Conservation (phyloP, 2,888 invertebrate genomes). For the Chydorus sphaericus region DNA sequence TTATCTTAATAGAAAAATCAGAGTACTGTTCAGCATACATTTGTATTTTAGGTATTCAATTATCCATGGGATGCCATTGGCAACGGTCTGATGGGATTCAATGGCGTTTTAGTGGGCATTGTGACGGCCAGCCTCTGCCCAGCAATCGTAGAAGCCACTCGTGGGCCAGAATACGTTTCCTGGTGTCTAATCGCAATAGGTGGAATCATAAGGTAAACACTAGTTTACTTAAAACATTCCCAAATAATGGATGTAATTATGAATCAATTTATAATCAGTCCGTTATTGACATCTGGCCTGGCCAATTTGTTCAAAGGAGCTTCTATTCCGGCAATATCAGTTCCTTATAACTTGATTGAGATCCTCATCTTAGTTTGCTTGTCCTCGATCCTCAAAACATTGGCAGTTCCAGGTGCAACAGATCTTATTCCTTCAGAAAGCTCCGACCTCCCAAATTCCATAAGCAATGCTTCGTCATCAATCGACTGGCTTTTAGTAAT, state of each 20-base stretch:
- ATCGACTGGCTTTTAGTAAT: not conserved
- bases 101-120: slow-evolving; percentile 24
- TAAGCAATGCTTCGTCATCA: too few species aligned
- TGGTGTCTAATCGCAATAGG: slow-evolving; percentile 5
- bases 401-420: not conserved
- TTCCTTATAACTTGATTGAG: slow-evolving; percentile 30
- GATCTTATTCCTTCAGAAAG: not conserved
- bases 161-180: slow-evolving; percentile 4
- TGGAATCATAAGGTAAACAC: slow-evolving; percentile 6
- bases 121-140: slow-evolving; percentile 25
- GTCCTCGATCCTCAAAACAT: slow-evolving; percentile 19
- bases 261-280: not conserved
- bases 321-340: slow-evolving; percentile 21
- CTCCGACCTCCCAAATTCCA: too few species aligned
- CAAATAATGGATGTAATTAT: not conserved
- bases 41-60: slow-evolving; percentile 9
- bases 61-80: slow-evolving; percentile 11
- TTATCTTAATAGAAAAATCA: too few species aligned
- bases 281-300: slow-evolving; percentile 1
- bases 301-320: slow-evolving; percentile 4
- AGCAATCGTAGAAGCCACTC: slow-evolving; percentile 14
- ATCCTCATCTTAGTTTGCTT: slow-evolving; percentile 27
- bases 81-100: slow-evolving; percentile 22
- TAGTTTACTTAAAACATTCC: not conserved
- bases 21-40: too few species aligned